Evolutionary conservation across 1,140 invertebrate species (phyloP).

Genomic region (Drosophila kurseongensis): DNA sequence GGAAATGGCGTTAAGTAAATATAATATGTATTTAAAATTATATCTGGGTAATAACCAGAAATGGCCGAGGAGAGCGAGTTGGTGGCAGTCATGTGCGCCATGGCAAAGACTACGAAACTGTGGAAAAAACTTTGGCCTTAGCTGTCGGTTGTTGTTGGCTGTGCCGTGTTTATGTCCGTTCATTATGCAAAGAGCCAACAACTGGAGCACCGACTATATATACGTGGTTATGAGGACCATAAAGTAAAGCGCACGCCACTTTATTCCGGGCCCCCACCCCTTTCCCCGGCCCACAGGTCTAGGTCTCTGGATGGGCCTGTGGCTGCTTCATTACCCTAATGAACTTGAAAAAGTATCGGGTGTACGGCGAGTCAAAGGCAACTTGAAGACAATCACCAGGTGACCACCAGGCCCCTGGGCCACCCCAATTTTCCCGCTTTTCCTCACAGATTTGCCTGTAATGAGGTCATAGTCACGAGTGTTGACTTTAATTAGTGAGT

Average conservation of each 20-base stretch:
- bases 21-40: constrained; percentile 51
- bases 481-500: constrained; percentile 80
- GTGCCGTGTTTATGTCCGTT: constrained; percentile 66
- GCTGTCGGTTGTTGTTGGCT: constrained; percentile 21
- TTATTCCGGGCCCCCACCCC: constrained; percentile 21
- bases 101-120: constrained; percentile 37
- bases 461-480: constrained; percentile 81
- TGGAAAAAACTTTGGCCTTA: constrained; percentile 61
- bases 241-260: constrained; percentile 66
- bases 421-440: neutral
- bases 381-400: constrained; percentile 72
- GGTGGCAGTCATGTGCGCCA: constrained; percentile 51
- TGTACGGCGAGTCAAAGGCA: constrained; percentile 70
- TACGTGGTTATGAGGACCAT: constrained; percentile 62
- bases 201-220: constrained; percentile 33
- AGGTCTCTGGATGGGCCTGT: constrained; percentile 34
- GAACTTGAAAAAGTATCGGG: constrained; percentile 82
- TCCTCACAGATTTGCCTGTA: constrained; percentile 67
- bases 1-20: constrained; percentile 69
- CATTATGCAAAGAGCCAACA: constrained; percentile 78
- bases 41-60: constrained; percentile 43
- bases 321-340: constrained; percentile 82
- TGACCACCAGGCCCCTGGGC: constrained; percentile 36
- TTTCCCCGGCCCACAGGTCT: constrained; percentile 11
- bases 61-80: constrained; percentile 3